Evolutionary conservation across 2,113 vertebrate species (phyloP).

Genomic region (Myiozetetes cayanensis): DNA sequence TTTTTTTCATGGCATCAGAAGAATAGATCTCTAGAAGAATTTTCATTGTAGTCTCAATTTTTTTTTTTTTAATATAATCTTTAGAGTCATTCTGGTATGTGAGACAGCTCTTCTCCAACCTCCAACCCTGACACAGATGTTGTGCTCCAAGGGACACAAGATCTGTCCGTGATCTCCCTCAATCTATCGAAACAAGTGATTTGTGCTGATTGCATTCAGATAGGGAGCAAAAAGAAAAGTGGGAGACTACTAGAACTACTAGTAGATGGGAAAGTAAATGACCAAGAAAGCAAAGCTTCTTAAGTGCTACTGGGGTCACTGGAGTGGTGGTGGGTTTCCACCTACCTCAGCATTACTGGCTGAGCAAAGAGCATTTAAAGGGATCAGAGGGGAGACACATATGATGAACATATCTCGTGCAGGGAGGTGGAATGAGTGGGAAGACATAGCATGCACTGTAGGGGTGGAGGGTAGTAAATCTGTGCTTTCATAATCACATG

Average conservation of each 20-base stretch:
- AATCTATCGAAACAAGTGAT: neutral
- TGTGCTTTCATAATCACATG: neutral
- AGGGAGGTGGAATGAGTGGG: constrained; percentile 29
- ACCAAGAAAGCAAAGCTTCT: neutral
- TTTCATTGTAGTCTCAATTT: neutral
- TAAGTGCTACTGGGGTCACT: neutral
- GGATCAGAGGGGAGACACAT: neutral
- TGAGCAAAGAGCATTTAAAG: neutral
- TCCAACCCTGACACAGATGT: neutral
- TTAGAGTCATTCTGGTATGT: neutral
- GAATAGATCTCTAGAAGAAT: neutral
- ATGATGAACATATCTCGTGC: constrained; percentile 10
- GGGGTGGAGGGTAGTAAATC: constrained; percentile 27
- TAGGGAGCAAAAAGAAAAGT: neutral
- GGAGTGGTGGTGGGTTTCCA: neutral
- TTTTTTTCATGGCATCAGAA: neutral
- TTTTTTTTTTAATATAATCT: neutral
- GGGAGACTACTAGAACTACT: neutral
- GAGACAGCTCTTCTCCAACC: neutral
- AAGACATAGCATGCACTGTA: neutral
- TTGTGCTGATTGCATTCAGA: neutral
- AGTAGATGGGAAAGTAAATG: neutral
- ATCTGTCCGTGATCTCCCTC: neutral
- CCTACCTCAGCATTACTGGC: neutral
- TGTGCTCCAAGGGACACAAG: neutral